Percentiles rank a stretch among this genome's conserved stretches.
Conservation (phyloP, 2,113 vertebrate species). For the Hippocampus zosterae region DNA sequence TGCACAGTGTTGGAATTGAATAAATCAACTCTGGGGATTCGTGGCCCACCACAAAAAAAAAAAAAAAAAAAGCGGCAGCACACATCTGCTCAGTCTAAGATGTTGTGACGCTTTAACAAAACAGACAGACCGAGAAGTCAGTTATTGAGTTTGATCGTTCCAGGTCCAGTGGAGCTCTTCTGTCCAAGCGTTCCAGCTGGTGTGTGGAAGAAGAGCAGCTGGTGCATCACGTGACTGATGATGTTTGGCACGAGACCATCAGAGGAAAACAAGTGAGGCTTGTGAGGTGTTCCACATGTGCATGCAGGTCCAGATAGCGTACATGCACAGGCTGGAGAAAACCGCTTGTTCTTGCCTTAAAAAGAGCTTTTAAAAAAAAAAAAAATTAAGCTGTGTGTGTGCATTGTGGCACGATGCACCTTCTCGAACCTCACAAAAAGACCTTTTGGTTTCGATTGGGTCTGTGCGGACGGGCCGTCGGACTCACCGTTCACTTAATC, state of each 20-base stretch:
- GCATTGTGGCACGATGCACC: conserved; percentile 35
- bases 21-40: conserved; percentile 53
- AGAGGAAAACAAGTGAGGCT: conserved; percentile 56
- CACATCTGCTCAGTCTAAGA: conserved; percentile 22
- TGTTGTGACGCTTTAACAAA: conserved; percentile 19
- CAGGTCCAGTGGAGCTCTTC: conserved; percentile 30
- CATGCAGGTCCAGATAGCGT: conserved; percentile 32
- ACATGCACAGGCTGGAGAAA: conserved; percentile 45
- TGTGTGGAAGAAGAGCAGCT: conserved; percentile 52
- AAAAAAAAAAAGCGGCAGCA: not conserved
- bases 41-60: conserved; percentile 19
- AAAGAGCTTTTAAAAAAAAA: no score
- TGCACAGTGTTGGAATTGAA: conserved; percentile 46
- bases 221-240: conserved; percentile 46
- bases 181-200: conserved; percentile 59
- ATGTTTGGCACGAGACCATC: conserved; percentile 44
- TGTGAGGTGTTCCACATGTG: conserved; percentile 62
- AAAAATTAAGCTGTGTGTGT: conserved; percentile 30
- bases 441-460: not conserved
- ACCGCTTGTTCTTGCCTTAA: conserved; percentile 48
- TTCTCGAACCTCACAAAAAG: conserved; percentile 14
- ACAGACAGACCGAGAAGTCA: conserved; percentile 51
- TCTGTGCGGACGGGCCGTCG: not conserved
- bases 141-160: conserved; percentile 59
- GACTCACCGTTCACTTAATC: not conserved